Conservation (phyloP, 1,140 invertebrate species). For the Xylocopa sonorina region DNA sequence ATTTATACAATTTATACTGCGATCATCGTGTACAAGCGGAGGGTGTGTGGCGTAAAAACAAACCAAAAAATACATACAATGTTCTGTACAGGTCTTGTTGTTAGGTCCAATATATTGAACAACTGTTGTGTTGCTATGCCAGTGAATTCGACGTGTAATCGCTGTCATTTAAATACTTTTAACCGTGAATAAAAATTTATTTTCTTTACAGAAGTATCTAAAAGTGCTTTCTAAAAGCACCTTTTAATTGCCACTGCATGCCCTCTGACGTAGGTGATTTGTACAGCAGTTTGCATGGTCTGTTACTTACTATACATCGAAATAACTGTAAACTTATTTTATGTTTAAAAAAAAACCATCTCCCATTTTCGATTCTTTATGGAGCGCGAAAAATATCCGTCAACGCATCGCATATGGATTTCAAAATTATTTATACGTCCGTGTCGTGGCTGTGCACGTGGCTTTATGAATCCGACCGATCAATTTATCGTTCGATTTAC, state of each 20-base stretch:
- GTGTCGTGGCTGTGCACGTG: constrained; percentile 33
- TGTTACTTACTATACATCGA: too few species aligned
- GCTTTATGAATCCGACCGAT: constrained; percentile 64
- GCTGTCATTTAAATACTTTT: too few species aligned
- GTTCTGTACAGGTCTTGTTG: too few species aligned
- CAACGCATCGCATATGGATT: constrained; percentile 18
- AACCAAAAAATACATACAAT: background rate
- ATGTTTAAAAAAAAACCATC: background rate
- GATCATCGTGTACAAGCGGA: background rate
- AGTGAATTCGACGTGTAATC: too few species aligned
- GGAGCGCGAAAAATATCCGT: background rate
- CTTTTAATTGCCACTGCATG: too few species aligned
- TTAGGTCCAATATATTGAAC: too few species aligned
- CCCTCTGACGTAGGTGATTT: too few species aligned
- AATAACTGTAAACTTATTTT: constrained; percentile 17
- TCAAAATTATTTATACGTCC: constrained; percentile 38
- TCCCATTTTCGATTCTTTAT: constrained; percentile 5
- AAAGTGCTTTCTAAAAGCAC: too few species aligned
- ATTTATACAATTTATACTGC: background rate
- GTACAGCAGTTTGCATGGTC: too few species aligned
- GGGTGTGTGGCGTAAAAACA: background rate
- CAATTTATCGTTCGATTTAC: constrained; percentile 76
- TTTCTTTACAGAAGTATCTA: too few species aligned
- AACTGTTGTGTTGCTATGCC: too few species aligned
- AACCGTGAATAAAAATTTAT: too few species aligned